Conservation (phyloP, 2,797 vertebrate genomes). For the Pipistrellus nathusii region DNA sequence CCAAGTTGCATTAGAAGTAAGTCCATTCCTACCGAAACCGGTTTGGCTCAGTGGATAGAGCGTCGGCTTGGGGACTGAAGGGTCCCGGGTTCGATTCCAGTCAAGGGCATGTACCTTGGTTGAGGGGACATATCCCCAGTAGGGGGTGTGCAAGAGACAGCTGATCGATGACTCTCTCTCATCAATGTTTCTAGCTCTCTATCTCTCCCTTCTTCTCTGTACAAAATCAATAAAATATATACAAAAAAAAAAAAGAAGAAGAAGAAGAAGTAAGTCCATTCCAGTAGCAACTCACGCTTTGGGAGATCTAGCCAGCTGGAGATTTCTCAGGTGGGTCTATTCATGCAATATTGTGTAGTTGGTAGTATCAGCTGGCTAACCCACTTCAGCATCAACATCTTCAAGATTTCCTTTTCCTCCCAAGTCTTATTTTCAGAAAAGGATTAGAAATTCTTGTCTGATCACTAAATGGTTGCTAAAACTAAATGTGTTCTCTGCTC, state of each 20-base stretch:
- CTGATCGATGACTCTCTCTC: too few relatives aligned
- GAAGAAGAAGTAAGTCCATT: slow-evolving; percentile 11
- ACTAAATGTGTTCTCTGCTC: neutral
- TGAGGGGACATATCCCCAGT: too few relatives aligned
- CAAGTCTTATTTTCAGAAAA: slow-evolving; percentile 49
- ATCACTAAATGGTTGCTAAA: slow-evolving; percentile 31
- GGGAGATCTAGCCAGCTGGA: neutral
- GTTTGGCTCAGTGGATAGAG: too few relatives aligned
- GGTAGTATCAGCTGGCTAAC: neutral
- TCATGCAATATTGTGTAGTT: neutral
- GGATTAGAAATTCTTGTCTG: neutral
- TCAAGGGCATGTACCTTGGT: too few relatives aligned
- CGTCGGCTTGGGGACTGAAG: too few relatives aligned
- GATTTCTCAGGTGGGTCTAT: neutral
- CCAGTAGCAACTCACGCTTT: neutral
- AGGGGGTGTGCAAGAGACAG: too few relatives aligned
- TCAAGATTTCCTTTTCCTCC: neutral
- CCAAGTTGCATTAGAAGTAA: neutral
- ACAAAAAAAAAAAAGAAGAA: too few relatives aligned
- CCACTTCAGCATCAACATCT: neutral
- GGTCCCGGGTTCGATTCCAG: too few relatives aligned
- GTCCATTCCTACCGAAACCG: too few relatives aligned
- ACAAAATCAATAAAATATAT: too few relatives aligned
- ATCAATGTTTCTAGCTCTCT: too few relatives aligned
- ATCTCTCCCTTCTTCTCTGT: too few relatives aligned